phyloP scores from a whole-genome alignment of 1,140 invertebrate genomes.

The Drepana arcuata region DNA sequence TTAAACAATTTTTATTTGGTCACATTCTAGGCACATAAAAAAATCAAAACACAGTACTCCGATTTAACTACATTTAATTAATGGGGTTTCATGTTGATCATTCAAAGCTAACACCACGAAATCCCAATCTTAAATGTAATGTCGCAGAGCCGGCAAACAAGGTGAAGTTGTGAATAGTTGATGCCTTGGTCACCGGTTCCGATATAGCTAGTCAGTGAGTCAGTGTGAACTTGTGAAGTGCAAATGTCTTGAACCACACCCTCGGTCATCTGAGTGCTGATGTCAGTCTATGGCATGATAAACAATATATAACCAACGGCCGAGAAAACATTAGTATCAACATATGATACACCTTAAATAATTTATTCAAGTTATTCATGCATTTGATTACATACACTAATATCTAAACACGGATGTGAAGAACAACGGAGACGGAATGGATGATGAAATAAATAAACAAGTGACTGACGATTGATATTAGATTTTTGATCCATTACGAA shows the following conservation, averaged over 20 bases:
- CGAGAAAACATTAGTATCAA: no score
- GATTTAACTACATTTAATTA: conserved; percentile 5
- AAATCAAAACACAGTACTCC: conserved; percentile 7
- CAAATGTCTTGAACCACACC: no score
- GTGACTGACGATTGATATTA: no score
- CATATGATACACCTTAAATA: no score
- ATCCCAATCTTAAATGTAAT: conserved; percentile 5
- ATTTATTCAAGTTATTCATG: no score
- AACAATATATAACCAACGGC: neutral
- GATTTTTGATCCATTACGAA: no score
- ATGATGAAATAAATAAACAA: conserved; percentile 11
- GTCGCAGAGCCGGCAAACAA: conserved; percentile 3
- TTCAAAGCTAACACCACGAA: no score
- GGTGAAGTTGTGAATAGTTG: neutral
- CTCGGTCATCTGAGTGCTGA: no score
- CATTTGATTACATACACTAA: conserved; percentile 16
- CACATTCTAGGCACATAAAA: no score
- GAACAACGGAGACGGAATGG: conserved; percentile 10
- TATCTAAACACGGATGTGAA: conserved; percentile 9
- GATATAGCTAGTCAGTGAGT: no score
- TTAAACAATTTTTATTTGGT: no score
- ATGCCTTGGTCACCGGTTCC: no score
- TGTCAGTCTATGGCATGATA: conserved; percentile 6
- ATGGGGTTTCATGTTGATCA: conserved; percentile 11
- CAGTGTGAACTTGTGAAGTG: conserved; percentile 6